Base-by-base conservation (phyloP, 2,113 vertebrate genomes). In the Calonectris borealis region DNA sequence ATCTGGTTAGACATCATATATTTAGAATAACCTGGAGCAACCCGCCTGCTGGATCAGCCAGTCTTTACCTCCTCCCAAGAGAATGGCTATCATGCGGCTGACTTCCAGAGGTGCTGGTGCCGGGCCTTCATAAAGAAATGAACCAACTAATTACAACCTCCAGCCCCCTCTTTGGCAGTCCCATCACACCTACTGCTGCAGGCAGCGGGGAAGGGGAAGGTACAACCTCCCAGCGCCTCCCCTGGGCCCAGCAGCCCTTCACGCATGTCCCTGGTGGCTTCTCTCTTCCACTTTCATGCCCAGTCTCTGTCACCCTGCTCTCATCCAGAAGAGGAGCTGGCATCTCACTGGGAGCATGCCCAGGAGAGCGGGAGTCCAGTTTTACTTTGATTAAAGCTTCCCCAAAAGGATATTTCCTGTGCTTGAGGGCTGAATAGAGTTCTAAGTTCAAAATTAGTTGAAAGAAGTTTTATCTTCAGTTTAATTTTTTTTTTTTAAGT, bases 401-500 rank as follows among this genome's bases (percentile, higher is more conserved):
- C 18, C 19, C 31, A 16, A 77, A 73, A 49, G 18, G 17, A 2
- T 54, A 52, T 78, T 83, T 68, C 46, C 40, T 29, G 7, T 76
- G 42, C 40, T 5, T 27, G 54, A 49, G 69, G 42, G n/a, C n/a
- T 3, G 4, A 40, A 65, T 4, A 65, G 38, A 68, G 49, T 84
- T 83, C 38, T 61, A 90, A 93, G 76, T 91, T 93, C 55, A 94
- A 62, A 89, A 88, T 68, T 3, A 81, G 48, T 68, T 75, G 79
- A 90, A 94, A 93, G n/a, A 86, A 52, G 4, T 57, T 83, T 95
- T 90, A 79, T 61, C 32, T 25, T 44, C 9, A 6, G 8, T 48
- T 73, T 77, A 24, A 57, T 70, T n/a, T 46, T 60, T 62, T 61
- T 42, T 42, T 83, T 78, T 87, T 18, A 81, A 78, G 64, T 64